Conservation (phyloP, 2,888 invertebrate species). For the Aleiodes testaceus region DNA sequence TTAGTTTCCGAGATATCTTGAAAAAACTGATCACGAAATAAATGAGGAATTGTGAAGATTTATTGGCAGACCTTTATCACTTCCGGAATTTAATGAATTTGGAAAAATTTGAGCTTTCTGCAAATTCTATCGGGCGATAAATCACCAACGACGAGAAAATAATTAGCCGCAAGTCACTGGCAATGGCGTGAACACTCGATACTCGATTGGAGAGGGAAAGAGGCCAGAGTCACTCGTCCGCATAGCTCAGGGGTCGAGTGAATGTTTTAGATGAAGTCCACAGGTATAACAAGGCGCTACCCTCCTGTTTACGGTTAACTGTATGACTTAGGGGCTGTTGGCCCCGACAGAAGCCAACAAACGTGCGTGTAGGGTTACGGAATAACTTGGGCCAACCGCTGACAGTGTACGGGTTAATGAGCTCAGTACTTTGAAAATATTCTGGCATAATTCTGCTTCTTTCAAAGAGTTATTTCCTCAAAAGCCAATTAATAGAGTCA, state of each 20-base stretch:
- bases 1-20: too few relatives aligned
- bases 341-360: conserved; percentile 72
- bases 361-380: conserved; percentile 69
- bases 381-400: conserved; percentile 68
- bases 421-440: conserved; percentile 41
- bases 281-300: conserved; percentile 58
- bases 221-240: conserved; percentile 40
- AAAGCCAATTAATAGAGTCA: too few relatives aligned
- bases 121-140: conserved; percentile 1
- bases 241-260: conserved; percentile 46
- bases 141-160: conserved; percentile 26
- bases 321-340: conserved; percentile 67
- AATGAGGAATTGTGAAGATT: too few relatives aligned
- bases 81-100: too few relatives aligned
- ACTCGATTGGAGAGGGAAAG: conserved; percentile 46
- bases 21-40: too few relatives aligned
- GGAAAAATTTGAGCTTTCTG: background rate
- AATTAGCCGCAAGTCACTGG: conserved; percentile 29
- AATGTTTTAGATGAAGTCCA: conserved; percentile 54
- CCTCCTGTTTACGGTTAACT: conserved; percentile 52
- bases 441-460: background rate
- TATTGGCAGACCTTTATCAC: too few relatives aligned
- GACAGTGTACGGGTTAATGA: conserved; percentile 40
- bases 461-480: background rate
- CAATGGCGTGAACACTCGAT: conserved; percentile 40